Percentiles rank a stretch among this genome's conserved stretches.
These are phyloP conservation scores for Clepsis dumicolana DNA, from an alignment of 2,888 invertebrate genomes.

Conservation along the genomic window DNA sequence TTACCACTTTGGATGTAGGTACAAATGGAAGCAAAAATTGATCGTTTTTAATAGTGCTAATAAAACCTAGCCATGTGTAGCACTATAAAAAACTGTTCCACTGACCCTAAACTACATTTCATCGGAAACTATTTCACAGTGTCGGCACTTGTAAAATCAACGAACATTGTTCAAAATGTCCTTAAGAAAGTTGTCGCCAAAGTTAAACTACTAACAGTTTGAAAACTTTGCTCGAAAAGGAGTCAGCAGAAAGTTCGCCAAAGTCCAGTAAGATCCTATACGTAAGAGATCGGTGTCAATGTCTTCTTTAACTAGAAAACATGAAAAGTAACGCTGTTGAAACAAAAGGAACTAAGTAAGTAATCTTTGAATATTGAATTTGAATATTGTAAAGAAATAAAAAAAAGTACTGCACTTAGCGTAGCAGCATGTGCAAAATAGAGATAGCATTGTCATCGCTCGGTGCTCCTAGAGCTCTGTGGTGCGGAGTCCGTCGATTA, in stretches of 20 bases:
- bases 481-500: no score
- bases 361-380: neutral
- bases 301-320: conserved; percentile 10
- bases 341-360: neutral
- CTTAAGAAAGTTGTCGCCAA: conserved; percentile 30
- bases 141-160: conserved; percentile 19
- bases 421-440: no score
- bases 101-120: neutral
- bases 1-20: no score
- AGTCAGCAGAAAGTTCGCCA: conserved; percentile 31
- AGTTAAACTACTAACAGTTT: conserved; percentile 37
- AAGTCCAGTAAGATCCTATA: conserved; percentile 32
- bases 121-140: neutral
- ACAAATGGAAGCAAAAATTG: no score
- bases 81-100: neutral
- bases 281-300: conserved; percentile 19
- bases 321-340: conserved; percentile 7
- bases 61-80: no score
- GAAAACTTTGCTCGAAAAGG: conserved; percentile 24
- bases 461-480: no score
- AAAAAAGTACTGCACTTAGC: no score
- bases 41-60: no score
- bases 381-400: no score
- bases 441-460: no score
- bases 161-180: conserved; percentile 17